phyloP scores from a whole-genome alignment of 2,797 vertebrate genomes.

The Loris lydekkerianus region DNA sequence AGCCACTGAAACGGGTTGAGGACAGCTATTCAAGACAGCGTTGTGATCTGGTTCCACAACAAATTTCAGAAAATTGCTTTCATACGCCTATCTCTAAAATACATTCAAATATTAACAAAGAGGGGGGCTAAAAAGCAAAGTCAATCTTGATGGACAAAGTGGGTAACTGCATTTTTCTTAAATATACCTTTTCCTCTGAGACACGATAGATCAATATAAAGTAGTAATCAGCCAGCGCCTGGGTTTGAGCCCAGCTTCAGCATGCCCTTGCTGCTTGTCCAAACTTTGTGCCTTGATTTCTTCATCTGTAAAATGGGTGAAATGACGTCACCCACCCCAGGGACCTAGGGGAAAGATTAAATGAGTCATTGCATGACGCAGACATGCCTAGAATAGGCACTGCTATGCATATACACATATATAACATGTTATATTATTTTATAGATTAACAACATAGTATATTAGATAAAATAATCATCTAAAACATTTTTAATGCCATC shows the following conservation, averaged over 20 bases:
- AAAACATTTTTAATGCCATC: background rate
- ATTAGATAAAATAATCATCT: background rate
- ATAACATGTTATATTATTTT: background rate
- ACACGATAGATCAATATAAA: background rate
- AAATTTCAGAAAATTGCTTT: background rate
- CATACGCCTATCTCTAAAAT: background rate
- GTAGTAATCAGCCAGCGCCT: accelerated
- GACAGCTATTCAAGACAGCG: background rate
- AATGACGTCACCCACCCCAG: background rate
- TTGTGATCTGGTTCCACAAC: background rate
- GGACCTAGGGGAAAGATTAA: background rate
- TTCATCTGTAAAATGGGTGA: background rate
- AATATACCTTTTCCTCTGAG: background rate
- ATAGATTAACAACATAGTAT: background rate
- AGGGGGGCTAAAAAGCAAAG: background rate
- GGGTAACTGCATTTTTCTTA: background rate
- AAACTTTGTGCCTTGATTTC: background rate
- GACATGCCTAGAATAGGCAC: background rate
- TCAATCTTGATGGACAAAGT: background rate
- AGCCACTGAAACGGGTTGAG: accelerated
- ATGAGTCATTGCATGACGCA: background rate
- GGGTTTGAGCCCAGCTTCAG: background rate
- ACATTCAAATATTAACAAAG: background rate
- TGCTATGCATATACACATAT: background rate
- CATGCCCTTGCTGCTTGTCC: background rate